Evolutionary conservation across 2,888 invertebrate genomes (phyloP).

Genomic region (Quadroppia sp.): DNA sequence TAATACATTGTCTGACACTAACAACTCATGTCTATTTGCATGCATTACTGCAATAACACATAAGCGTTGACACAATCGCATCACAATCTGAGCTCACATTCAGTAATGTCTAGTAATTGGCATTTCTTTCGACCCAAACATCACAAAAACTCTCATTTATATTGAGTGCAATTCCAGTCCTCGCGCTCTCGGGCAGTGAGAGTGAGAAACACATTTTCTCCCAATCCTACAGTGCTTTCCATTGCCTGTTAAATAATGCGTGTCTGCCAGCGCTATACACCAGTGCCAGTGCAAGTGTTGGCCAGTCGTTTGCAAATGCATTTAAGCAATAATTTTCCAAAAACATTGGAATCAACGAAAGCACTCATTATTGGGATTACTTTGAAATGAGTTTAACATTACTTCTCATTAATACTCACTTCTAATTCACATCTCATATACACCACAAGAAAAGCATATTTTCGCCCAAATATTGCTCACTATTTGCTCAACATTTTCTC

Average conservation of each 20-base stretch:
- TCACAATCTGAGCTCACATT: constrained; percentile 14
- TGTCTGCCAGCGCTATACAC: not conserved
- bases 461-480: not conserved
- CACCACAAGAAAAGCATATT: not conserved
- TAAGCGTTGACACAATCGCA: constrained; percentile 30
- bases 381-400: not conserved
- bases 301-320: constrained; percentile 33
- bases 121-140: not conserved
- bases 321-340: constrained; percentile 21
- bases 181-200: not conserved
- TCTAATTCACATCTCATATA: not conserved
- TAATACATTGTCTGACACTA: constrained; percentile 18
- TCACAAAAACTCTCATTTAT: constrained; percentile 20
- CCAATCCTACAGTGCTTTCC: constrained; percentile 10
- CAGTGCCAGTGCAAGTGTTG: not conserved
- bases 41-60: not conserved
- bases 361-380: not conserved
- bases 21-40: not conserved
- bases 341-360: constrained; percentile 18
- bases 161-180: constrained; percentile 24
- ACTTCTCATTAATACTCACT: not conserved
- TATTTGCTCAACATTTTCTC: not conserved
- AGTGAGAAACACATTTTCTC: constrained; percentile 1
- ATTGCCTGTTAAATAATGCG: constrained; percentile 32
- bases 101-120: constrained; percentile 20